A percentile compares a stretch with the other conserved stretches of the same genome.
Conservation (phyloP, 2,888 invertebrate species). For the Isotomurus palustris region DNA sequence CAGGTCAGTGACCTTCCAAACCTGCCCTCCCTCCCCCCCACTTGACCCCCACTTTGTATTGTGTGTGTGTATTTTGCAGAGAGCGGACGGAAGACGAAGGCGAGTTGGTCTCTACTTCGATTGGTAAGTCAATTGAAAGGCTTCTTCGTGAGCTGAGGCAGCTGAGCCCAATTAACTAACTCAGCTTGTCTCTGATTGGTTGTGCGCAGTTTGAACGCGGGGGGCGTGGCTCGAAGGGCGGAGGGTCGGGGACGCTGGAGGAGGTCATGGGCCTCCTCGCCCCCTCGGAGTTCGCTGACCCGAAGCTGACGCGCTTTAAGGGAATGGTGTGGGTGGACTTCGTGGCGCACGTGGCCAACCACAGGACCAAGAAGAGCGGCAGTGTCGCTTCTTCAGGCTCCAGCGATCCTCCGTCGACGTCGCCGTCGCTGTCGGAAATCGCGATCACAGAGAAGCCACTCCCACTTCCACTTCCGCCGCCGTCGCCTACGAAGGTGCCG, state of each 20-base stretch:
- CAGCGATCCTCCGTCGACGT: constrained; percentile 20
- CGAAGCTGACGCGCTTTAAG: constrained; percentile 54
- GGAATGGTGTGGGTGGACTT: constrained; percentile 53
- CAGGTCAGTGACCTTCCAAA: constrained; percentile 33
- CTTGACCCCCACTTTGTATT: too few species aligned
- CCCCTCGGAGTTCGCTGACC: constrained; percentile 56
- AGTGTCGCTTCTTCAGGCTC: constrained; percentile 32
- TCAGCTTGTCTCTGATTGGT: too few species aligned
- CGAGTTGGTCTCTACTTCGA: constrained; percentile 52
- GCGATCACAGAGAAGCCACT: constrained; percentile 14
- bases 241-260: constrained; percentile 53
- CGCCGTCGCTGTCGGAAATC: neutral
- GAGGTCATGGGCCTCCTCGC: constrained; percentile 54
- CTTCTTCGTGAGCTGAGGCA: too few species aligned
- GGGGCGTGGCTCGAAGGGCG: constrained; percentile 54
- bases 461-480: neutral
- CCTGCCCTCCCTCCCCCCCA: too few species aligned
- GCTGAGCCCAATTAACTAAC: too few species aligned
- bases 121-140: constrained; percentile 48
- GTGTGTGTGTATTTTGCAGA: too few species aligned
- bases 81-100: constrained; percentile 51
- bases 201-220: constrained; percentile 54
- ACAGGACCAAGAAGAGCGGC: constrained; percentile 34
- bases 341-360: constrained; percentile 50
- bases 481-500: constrained; percentile 7